Evolutionary conservation across 2,797 vertebrate genomes (phyloP).

Genomic region (Chelonia mydas): DNA sequence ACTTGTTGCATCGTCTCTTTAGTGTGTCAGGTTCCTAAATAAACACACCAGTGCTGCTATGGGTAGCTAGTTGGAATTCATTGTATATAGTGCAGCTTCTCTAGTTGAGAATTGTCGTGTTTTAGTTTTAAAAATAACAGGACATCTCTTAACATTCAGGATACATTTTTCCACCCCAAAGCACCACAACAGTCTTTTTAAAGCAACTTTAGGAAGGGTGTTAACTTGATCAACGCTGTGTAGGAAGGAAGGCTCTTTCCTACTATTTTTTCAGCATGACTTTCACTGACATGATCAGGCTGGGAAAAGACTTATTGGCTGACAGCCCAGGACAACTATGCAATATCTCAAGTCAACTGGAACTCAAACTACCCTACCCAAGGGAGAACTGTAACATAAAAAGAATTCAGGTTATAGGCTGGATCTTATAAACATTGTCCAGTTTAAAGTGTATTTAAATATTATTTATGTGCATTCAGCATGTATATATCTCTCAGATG

Average conservation of each 20-base stretch:
- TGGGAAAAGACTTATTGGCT: slow-evolving; percentile 82
- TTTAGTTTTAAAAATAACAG: slow-evolving; percentile 76
- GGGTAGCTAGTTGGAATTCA: not conserved
- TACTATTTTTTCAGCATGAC: slow-evolving; percentile 81
- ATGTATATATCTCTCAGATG: not conserved
- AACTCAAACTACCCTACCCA: slow-evolving; percentile 73
- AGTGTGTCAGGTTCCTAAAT: not conserved
- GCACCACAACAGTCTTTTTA: slow-evolving; percentile 79
- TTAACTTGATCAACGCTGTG: slow-evolving; percentile 78
- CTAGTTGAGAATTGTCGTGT: slow-evolving; percentile 13
- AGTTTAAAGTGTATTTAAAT: slow-evolving; percentile 58
- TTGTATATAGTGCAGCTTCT: not conserved
- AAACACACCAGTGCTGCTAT: not conserved
- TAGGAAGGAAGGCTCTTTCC: slow-evolving; percentile 83
- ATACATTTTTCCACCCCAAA: slow-evolving; percentile 72
- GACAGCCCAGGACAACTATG: slow-evolving; percentile 77
- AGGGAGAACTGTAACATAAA: slow-evolving; percentile 69
- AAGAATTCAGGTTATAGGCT: slow-evolving; percentile 73
- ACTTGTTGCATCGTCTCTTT: not conserved
- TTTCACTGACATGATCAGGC: slow-evolving; percentile 85
- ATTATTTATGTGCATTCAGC: slow-evolving; percentile 26
- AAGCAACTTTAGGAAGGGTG: slow-evolving; percentile 82
- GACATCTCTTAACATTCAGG: slow-evolving; percentile 68
- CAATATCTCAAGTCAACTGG: slow-evolving; percentile 76
- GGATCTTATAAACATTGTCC: slow-evolving; percentile 63